Evolutionary conservation across 2,888 invertebrate genomes (phyloP), one percentile per base, ranked within the genome.

Genomic region (Syritta pipiens): DNA sequence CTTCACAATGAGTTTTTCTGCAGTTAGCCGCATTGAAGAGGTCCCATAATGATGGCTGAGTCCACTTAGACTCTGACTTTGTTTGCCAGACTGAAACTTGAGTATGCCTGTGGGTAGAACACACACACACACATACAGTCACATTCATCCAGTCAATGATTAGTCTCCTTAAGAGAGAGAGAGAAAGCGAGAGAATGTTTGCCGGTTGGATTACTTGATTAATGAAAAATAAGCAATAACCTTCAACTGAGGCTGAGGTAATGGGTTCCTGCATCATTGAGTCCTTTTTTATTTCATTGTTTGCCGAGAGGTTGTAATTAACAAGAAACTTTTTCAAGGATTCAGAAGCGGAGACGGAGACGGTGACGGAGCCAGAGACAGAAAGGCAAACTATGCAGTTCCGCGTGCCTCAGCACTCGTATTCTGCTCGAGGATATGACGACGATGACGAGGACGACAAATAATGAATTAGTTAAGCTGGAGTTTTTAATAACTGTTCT

Each of bases 1-100:
- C n/a, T n/a, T n/a, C 62, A 79, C 79, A 74, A 74, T 74, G 74
- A 55, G 24, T 68, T 68, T n/a, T 74, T 74, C 79, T 68, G 79
- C 79, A 79, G 79, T 79, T 67, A 79, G 79, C 74, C 79, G 74
- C 79, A 79, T 74, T 79, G 79, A 74, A 79, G 79, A 74, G 67
- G 79, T 79, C 79, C 79, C 74, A 79, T 79, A 79, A 79, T 79
- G 79, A 79, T 32, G 74, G 59, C 79, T 57, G 74, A 60, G 62
- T 62, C 74, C 74, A 79, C 79, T 79, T 79, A 74, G 74, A 62
- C 62, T 68, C 79, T 55, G 79, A 79, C 79, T 74, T 79, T 79
- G 79, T 79, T 79, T 79, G 79, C 74, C 79, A 74, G 62, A 74
- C 74, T 74, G 74, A 79, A 74, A 79, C 74, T 79, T 68, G 79